These are phyloP conservation scores for Gymnothorax reevesii DNA, from an alignment of 2,797 vertebrate species.

Conservation along the genomic window DNA sequence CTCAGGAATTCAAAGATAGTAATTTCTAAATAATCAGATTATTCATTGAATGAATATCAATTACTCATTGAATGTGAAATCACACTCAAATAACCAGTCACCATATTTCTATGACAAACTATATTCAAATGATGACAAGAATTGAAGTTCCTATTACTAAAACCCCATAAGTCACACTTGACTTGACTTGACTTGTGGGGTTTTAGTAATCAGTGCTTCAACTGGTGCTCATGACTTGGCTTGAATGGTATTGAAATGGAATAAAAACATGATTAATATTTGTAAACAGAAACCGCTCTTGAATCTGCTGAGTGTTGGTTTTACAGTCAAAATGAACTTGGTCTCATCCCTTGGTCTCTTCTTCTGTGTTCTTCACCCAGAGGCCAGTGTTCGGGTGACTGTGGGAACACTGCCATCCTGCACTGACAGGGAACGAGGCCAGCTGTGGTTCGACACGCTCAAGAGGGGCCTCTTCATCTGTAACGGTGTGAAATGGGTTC, in stretches of 20 bases:
- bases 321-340: neutral
- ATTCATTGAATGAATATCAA: neutral
- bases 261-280: neutral
- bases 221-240: neutral
- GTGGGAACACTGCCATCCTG: conserved; percentile 77
- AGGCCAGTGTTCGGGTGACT: conserved; percentile 74
- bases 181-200: too few relatives aligned
- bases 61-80: neutral
- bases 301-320: neutral
- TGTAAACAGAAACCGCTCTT: neutral
- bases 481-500: conserved; percentile 79
- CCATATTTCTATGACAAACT: neutral
- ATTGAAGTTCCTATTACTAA: too few relatives aligned
- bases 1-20: neutral
- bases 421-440: conserved; percentile 67
- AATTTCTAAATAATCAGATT: neutral
- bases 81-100: neutral
- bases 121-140: neutral
- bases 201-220: too few relatives aligned
- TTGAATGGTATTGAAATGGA: neutral
- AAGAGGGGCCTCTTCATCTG: conserved; percentile 85
- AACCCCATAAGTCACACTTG: too few relatives aligned
- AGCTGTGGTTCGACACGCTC: conserved; percentile 86
- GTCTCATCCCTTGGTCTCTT: conserved; percentile 11
- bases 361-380: conserved; percentile 54